These are phyloP conservation scores for Nibea albiflora DNA, from an alignment of 2,113 vertebrate genomes.

Conservation along the genomic window DNA sequence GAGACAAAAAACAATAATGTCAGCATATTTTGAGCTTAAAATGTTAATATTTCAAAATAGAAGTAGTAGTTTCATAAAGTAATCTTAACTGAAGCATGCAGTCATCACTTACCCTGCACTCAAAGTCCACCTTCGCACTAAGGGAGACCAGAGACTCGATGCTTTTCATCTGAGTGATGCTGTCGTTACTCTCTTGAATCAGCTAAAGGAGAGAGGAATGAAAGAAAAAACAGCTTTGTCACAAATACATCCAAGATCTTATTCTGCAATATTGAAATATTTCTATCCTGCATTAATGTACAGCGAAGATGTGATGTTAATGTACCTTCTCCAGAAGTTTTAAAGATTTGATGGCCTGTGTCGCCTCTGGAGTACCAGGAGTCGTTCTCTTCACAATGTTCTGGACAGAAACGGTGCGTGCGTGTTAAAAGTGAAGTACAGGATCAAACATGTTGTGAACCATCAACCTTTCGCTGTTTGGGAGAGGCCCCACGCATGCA, in stretches of 20 bases:
- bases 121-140: constrained; percentile 95
- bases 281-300: neutral
- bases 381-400: constrained; percentile 95
- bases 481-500: neutral
- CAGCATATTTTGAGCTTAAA: neutral
- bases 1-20: neutral
- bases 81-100: neutral
- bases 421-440: constrained; percentile 1
- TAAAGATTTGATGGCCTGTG: constrained; percentile 91
- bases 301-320: neutral
- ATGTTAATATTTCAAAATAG: neutral
- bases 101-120: constrained; percentile 89
- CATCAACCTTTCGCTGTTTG: neutral
- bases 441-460: neutral
- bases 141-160: constrained; percentile 95
- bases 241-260: neutral
- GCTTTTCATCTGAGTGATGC: constrained; percentile 94
- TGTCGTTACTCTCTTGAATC: constrained; percentile 95
- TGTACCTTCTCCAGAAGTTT: constrained; percentile 92
- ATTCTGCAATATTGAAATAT: neutral
- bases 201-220: constrained; percentile 80
- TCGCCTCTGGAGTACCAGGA: constrained; percentile 88
- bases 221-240: neutral
- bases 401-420: constrained; percentile 74
- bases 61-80: neutral